A percentile compares a stretch with the other conserved stretches of the same genome.
These are phyloP conservation scores for Parnassius smintheus DNA, from an alignment of 2,888 invertebrate species.

Conservation along the genomic window DNA sequence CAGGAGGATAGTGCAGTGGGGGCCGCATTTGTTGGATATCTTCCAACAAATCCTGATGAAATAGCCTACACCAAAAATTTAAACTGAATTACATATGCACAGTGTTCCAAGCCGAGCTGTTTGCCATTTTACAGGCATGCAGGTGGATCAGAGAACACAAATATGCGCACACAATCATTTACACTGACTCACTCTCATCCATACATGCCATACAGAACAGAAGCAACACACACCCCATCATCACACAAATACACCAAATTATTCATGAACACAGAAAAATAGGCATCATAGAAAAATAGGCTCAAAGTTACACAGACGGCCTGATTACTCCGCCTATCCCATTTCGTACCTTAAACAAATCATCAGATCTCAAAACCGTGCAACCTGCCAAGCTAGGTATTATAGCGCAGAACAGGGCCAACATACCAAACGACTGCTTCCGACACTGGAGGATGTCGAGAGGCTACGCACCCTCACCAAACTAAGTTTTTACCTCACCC, in stretches of 20 bases:
- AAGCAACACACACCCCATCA: slow-evolving; percentile 4
- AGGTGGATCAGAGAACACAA: background rate
- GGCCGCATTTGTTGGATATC: background rate
- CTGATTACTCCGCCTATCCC: slow-evolving; percentile 5
- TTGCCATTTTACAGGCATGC: no score
- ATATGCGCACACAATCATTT: background rate
- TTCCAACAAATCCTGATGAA: no score
- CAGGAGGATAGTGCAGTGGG: background rate
- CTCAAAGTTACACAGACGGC: background rate
- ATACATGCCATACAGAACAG: slow-evolving; percentile 1
- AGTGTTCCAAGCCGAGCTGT: slow-evolving; percentile 14
- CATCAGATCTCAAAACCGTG: background rate
- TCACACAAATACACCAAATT: slow-evolving; percentile 2
- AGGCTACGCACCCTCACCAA: no score
- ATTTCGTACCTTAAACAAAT: background rate
- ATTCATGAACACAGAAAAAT: background rate
- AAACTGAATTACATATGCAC: slow-evolving; percentile 11
- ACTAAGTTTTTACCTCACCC: no score
- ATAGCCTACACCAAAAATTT: no score
- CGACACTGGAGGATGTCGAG: no score
- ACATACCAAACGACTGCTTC: no score
- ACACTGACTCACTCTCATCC: slow-evolving; percentile 10
- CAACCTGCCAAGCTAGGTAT: no score
- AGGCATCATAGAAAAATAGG: background rate
- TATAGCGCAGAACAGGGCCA: no score